Percentiles rank a stretch among this genome's conserved stretches.
Conservation (phyloP, 2,113 vertebrate genomes). For the Coptodon rendalli region DNA sequence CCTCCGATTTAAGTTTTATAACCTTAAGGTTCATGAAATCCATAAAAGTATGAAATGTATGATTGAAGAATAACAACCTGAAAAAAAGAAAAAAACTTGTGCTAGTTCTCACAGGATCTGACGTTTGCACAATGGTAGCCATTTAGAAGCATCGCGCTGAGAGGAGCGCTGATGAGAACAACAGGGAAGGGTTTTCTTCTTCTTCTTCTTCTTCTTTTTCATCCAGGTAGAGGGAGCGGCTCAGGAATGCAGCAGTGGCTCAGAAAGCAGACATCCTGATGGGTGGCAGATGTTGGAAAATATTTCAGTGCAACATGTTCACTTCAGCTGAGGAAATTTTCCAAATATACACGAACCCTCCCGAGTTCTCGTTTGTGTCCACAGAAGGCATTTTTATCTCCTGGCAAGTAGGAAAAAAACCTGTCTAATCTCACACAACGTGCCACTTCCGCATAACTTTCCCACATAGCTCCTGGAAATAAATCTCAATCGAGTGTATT, state of each 20-base stretch:
- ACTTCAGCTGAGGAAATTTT: slow-evolving; percentile 42
- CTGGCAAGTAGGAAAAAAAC: neutral
- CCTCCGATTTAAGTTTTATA: neutral
- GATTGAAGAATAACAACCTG: neutral
- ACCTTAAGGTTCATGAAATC: neutral
- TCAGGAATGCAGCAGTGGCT: slow-evolving; percentile 73
- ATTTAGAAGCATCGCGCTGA: slow-evolving; percentile 8
- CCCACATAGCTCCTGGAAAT: slow-evolving; percentile 22
- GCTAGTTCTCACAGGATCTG: neutral
- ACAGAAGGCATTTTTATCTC: slow-evolving; percentile 33
- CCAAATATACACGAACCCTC: slow-evolving; percentile 45
- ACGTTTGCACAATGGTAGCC: neutral
- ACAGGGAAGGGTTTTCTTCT: slow-evolving; percentile 39
- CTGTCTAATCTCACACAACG: neutral
- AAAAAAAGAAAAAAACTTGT: neutral
- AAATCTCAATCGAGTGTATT: slow-evolving; percentile 36
- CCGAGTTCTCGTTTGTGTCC: neutral
- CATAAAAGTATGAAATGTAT: neutral
- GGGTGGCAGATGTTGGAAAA: slow-evolving; percentile 72
- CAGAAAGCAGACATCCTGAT: slow-evolving; percentile 68
- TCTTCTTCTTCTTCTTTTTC: slow-evolving; percentile 6
- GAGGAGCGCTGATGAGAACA: slow-evolving; percentile 49
- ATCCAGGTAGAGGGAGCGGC: slow-evolving; percentile 69
- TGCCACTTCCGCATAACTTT: neutral
- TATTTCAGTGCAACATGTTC: slow-evolving; percentile 67